A percentile compares a stretch with the other conserved stretches of the same genome.
Conservation (phyloP, 2,888 invertebrate genomes). For the Cryptophagus acutangulus region DNA sequence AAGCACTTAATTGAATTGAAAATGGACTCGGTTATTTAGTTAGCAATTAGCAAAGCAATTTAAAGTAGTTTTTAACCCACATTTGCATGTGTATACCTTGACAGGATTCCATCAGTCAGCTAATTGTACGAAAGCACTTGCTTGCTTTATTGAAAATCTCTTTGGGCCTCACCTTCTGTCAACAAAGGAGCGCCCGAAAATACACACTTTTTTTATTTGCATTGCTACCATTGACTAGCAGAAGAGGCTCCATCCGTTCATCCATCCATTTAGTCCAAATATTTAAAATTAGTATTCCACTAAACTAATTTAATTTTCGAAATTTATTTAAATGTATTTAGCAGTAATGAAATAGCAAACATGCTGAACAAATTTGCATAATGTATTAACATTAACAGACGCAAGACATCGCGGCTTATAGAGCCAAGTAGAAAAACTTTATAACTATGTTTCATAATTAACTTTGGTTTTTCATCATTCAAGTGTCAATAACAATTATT, state of each 20-base stretch:
- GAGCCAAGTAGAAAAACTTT: slow-evolving; percentile 9
- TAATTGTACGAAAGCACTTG: slow-evolving; percentile 22
- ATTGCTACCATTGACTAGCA: no score
- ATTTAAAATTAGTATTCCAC: no score
- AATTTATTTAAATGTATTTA: no score
- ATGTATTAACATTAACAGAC: no score
- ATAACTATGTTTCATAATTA: slow-evolving; percentile 13
- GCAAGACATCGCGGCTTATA: no score
- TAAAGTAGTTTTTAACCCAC: slow-evolving; percentile 12
- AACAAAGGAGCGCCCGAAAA: slow-evolving; percentile 26
- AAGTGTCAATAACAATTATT: slow-evolving; percentile 19
- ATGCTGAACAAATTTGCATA: no score
- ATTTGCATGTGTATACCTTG: slow-evolving; percentile 9
- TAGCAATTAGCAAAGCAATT: slow-evolving; percentile 10
- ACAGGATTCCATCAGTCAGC: slow-evolving; percentile 18
- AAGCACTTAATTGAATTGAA: slow-evolving; percentile 8
- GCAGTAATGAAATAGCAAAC: no score
- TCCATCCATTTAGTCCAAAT: no score
- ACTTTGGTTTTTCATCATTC: slow-evolving; percentile 15
- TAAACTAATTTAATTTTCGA: no score
- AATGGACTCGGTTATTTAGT: slow-evolving; percentile 4
- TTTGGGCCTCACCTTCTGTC: slow-evolving; percentile 12
- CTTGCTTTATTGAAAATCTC: slow-evolving; percentile 10
- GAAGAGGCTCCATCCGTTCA: no score
- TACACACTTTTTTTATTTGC: no score